A percentile compares a stretch with the other conserved stretches of the same genome.
Conservation (phyloP, 64 coral and sea anemone genomes). For the Acropora tenuis region DNA sequence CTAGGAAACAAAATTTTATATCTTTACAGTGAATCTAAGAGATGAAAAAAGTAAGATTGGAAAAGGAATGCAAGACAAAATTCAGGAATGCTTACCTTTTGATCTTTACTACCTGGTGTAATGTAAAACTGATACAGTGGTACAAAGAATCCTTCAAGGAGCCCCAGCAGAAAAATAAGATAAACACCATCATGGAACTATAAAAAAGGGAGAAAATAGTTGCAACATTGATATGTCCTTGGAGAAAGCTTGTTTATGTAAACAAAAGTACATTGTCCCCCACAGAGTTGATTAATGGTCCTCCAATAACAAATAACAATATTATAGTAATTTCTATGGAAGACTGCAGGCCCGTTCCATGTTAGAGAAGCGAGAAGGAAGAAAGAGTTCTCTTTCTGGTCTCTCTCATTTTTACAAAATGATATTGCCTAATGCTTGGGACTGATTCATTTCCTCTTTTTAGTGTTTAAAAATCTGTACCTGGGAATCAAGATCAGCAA, state of each 20-base stretch:
- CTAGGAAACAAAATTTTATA: no score
- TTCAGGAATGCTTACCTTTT: slow-evolving; percentile 63
- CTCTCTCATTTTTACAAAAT: no score
- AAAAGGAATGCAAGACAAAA: not conserved
- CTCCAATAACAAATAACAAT: no score
- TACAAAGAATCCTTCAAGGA: slow-evolving; percentile 97
- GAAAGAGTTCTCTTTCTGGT: no score
- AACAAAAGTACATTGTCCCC: no score
- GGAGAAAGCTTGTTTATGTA: not conserved
- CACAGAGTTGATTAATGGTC: no score
- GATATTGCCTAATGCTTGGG: no score
- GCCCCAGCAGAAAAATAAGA: slow-evolving; percentile 90
- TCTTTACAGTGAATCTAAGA: no score
- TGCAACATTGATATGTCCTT: not conserved
- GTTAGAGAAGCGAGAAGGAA: no score
- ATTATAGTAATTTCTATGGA: no score
- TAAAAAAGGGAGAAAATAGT: not conserved
- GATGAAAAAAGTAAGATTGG: no score
- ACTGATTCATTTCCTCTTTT: not conserved
- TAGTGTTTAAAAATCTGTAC: not conserved
- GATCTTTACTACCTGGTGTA: slow-evolving; percentile 73
- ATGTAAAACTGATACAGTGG: slow-evolving; percentile 95
- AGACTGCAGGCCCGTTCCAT: no score
- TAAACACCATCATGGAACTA: slow-evolving; percentile 98
- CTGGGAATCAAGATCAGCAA: slow-evolving; percentile 90